Base-by-base conservation (phyloP, 2,113 vertebrate species). In the Neolamprologus ventralis region DNA sequence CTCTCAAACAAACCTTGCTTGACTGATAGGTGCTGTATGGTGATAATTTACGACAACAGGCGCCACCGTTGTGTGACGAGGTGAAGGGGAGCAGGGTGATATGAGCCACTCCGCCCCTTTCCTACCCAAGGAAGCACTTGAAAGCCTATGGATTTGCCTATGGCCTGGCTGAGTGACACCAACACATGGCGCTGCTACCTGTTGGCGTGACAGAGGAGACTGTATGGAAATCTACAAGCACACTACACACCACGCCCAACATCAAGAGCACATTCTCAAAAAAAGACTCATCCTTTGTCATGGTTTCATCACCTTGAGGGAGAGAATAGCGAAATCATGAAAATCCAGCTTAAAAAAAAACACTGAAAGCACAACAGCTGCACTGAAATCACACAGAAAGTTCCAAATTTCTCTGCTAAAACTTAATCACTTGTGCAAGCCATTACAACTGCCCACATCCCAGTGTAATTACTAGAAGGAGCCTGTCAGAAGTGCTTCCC, bases 1-100 rank as follows among this genome's bases (percentile, higher is more conserved):
- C 88, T 86, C 83, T 86, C 90, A 95, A 92, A 95, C 68, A 91
- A 89, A 94, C 92, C 83, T n/a, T n/a, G 92, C 91, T 80, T 82
- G 89, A 93, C 90, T 83, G 92, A 92, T 85, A 90, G 92, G 90
- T 94, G 93, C 84, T 80, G 85, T 49, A 33, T 37, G 81, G 91
- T 91, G 91, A 93, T 90, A 80, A 91, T 93, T 95, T 92, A 87
- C 84, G 88, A 91, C 83, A 90, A 93, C 85, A 88, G 86, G 85
- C 82, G 37, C 79, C 92, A 83, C 82, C 4, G 71, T 82, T 51
- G 89, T 91, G 91, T 85, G 90, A 93, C 40, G 35, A 78, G 80
- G 81, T 65, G 49, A 81, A 82, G 63, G 47, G 85, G 42, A 94
- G 55, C 75, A 83, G 79, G 82, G 80, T 81, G 65, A 84, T 86